Percentiles rank a stretch among this genome's conserved stretches.
These are phyloP conservation scores for Mormoops blainvillei DNA, from an alignment of 2,113 vertebrate species.

Conservation along the genomic window DNA sequence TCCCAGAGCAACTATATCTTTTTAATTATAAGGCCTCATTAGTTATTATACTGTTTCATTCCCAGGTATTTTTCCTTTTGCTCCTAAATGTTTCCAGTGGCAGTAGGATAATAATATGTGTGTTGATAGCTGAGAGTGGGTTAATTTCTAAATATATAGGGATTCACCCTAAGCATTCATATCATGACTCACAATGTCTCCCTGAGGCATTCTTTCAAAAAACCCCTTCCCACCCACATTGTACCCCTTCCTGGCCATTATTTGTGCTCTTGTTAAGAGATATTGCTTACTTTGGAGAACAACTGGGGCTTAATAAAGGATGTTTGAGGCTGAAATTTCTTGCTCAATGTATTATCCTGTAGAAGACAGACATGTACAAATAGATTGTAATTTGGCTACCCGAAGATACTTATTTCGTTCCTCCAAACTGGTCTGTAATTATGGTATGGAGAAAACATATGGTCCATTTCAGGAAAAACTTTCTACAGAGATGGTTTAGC, in stretches of 20 bases:
- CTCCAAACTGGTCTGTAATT: not conserved
- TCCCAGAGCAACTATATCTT: not conserved
- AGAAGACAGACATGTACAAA: not conserved
- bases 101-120: slow-evolving; percentile 23
- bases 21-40: slow-evolving; percentile 45
- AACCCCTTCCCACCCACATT: not conserved
- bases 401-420: not conserved
- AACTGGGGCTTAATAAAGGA: not conserved
- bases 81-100: not conserved
- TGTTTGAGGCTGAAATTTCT: not conserved
- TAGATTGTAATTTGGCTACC: not conserved
- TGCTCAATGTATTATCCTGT: not conserved
- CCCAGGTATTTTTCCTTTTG: not conserved
- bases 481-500: not conserved
- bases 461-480: not conserved
- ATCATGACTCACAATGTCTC: not conserved
- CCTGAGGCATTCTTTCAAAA: not conserved
- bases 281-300: slow-evolving; percentile 6
- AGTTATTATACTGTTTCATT: slow-evolving; percentile 10
- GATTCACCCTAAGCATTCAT: not conserved
- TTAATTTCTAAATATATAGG: slow-evolving; percentile 29
- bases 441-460: not conserved
- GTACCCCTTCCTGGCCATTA: not conserved
- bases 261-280: not conserved
- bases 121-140: not conserved